Percentiles rank a stretch among this genome's conserved stretches.
Evolutionary conservation across 1,140 invertebrate genomes (phyloP).

Genomic region (Saccostrea echinata): DNA sequence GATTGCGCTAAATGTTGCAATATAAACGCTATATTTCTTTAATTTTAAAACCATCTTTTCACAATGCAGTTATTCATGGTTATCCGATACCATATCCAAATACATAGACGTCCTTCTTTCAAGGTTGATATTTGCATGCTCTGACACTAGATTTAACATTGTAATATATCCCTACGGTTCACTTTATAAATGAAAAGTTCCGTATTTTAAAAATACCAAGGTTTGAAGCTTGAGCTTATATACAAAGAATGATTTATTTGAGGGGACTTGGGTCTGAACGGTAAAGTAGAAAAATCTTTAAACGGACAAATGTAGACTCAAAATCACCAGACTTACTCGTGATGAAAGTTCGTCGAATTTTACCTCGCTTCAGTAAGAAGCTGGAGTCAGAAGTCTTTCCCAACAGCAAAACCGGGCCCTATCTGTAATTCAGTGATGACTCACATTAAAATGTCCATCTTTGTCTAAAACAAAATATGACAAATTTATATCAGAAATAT

Average conservation of each 20-base stretch:
- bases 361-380: not conserved
- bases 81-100: not conserved
- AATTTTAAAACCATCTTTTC: not conserved
- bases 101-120: not conserved
- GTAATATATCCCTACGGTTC: not conserved
- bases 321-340: not conserved
- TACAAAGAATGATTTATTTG: not conserved
- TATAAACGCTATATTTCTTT: not conserved
- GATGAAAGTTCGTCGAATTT: not conserved
- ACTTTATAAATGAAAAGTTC: not conserved
- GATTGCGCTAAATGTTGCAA: not conserved
- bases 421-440: slow-evolving; percentile 14
- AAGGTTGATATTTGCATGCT: not conserved
- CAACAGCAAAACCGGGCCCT: not conserved
- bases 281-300: not conserved
- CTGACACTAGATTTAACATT: not conserved
- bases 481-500: slow-evolving; percentile 3
- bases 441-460: not conserved
- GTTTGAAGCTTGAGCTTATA: too few species aligned
- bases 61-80: slow-evolving; percentile 21
- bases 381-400: slow-evolving; percentile 14
- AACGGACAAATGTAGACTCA: not conserved
- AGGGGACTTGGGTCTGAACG: not conserved
- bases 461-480: slow-evolving; percentile 32
- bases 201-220: not conserved